Percentiles rank a stretch among this genome's conserved stretches.
These are phyloP conservation scores for Ibidorhyncha struthersii DNA, from an alignment of 2,113 vertebrate genomes.

Conservation along the genomic window DNA sequence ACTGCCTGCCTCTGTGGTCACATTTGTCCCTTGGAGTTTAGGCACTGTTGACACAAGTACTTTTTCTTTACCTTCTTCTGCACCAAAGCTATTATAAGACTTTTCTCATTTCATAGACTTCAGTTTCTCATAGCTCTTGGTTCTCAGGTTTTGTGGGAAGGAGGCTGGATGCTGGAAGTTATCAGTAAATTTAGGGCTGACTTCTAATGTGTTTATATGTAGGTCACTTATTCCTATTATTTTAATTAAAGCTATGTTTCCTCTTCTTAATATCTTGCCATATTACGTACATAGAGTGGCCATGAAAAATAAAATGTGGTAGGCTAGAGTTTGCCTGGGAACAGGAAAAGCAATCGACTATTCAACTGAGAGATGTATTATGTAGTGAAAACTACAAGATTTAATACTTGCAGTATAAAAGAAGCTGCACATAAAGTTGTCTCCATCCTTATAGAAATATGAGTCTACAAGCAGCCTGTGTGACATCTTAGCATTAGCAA, in stretches of 20 bases:
- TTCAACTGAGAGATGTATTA: neutral
- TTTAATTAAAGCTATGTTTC: neutral
- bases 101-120: neutral
- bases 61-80: neutral
- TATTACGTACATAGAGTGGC: neutral
- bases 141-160: neutral
- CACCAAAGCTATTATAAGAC: neutral
- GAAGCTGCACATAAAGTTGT: conserved; percentile 16
- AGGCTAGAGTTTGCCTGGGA: neutral
- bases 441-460: conserved; percentile 19
- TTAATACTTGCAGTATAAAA: neutral
- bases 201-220: neutral
- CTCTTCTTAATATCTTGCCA: neutral
- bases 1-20: neutral
- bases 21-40: neutral
- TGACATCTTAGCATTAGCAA: neutral
- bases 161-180: neutral
- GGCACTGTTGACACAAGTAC: neutral
- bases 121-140: neutral
- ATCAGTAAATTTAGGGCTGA: neutral
- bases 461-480: neutral
- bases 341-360: neutral
- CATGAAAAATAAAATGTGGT: neutral
- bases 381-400: neutral
- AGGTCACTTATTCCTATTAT: neutral